A percentile compares a stretch with the other conserved stretches of the same genome.
These are phyloP conservation scores for Channa argus DNA, from an alignment of 2,113 vertebrate genomes.

Conservation along the genomic window DNA sequence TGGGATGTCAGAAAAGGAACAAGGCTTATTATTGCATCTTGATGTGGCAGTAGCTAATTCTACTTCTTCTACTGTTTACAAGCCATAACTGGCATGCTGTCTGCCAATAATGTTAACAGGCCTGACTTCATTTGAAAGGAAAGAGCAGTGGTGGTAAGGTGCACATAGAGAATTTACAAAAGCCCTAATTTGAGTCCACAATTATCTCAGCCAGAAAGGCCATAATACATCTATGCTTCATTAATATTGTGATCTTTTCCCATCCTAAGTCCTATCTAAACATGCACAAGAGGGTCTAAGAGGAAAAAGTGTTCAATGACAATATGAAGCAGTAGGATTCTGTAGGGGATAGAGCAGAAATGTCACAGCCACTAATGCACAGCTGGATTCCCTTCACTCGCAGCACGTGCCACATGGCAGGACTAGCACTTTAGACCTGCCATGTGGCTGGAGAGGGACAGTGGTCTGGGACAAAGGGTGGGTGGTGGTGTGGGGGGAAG, in stretches of 20 bases:
- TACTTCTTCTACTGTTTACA: background rate
- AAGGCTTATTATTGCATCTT: background rate
- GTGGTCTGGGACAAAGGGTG: conserved; percentile 32
- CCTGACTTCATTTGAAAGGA: background rate
- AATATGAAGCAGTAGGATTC: conserved; percentile 15
- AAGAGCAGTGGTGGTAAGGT: background rate
- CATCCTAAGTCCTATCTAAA: too few relatives aligned
- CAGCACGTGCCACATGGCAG: conserved; percentile 50
- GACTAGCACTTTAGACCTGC: conserved; percentile 28
- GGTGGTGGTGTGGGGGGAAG: conserved; percentile 16
- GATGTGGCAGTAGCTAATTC: background rate
- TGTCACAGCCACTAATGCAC: conserved; percentile 66
- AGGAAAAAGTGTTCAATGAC: conserved; percentile 4
- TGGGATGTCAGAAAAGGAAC: background rate
- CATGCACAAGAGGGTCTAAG: background rate
- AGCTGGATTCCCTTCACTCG: conserved; percentile 52
- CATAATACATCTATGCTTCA: background rate
- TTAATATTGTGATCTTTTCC: background rate
- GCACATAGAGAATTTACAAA: background rate
- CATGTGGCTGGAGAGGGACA: conserved; percentile 27
- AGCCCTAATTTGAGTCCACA: background rate
- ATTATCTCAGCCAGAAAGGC: background rate
- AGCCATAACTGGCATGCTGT: background rate
- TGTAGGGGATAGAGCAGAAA: conserved; percentile 54
- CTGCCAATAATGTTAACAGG: background rate